These are phyloP conservation scores for Stictonetta naevosa DNA, from an alignment of 2,113 vertebrate species.

Conservation along the genomic window DNA sequence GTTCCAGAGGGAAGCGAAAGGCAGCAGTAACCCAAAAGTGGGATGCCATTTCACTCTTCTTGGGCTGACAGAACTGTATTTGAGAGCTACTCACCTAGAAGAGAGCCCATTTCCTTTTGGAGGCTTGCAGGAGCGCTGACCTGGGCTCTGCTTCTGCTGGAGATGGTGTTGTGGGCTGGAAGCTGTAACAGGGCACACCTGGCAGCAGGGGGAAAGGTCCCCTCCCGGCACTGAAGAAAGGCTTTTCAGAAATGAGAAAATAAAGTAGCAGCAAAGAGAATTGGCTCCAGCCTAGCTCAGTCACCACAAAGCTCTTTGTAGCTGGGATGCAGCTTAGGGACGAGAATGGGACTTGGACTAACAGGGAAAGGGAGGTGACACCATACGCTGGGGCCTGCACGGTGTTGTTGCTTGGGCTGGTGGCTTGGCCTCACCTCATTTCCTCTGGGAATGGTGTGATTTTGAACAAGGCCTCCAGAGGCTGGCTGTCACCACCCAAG, in stretches of 20 bases:
- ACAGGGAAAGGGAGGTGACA: not conserved
- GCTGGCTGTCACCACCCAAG: not conserved
- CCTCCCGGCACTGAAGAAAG: not conserved
- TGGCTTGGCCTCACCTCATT: not conserved
- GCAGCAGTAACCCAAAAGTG: not conserved
- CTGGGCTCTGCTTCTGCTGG: not conserved
- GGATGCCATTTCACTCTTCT: not conserved
- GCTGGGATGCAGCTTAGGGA: not conserved
- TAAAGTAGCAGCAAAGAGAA: not conserved
- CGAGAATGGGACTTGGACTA: not conserved
- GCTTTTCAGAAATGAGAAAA: not conserved
- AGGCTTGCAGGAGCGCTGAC: not conserved
- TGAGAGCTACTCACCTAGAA: not conserved
- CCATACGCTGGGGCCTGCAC: not conserved
- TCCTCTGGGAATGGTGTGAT: not conserved
- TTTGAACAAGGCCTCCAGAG: not conserved
- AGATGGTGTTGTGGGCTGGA: not conserved
- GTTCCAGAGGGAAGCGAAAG: not conserved
- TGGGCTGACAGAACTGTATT: not conserved
- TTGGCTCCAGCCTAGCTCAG: not conserved
- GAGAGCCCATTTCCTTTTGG: not conserved
- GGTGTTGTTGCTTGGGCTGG: not conserved
- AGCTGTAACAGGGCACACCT: not conserved
- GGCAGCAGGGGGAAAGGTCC: not conserved
- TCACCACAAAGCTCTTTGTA: not conserved